Base-by-base conservation (phyloP, 2,888 invertebrate species). In the Camptogramma bilineatum region DNA sequence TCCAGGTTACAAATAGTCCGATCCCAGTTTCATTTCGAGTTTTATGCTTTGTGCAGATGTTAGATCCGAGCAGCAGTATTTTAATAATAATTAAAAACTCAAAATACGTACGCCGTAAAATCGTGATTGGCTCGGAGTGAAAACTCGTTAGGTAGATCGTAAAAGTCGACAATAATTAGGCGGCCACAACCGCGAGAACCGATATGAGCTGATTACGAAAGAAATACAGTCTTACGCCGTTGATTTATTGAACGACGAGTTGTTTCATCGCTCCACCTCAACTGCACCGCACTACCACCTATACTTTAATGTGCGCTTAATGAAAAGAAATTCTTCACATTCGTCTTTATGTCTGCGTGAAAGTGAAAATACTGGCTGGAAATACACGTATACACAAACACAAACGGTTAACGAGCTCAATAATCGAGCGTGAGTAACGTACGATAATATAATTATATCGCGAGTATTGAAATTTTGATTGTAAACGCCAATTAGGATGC, bases 121-220 rank as follows among this genome's bases (percentile, higher is more conserved):
- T 87, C 88, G 88, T 89, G 91, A 92, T 91, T 91, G 91, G 90
- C 86, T 91, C 85, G 88, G 88, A 90, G 90, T 91, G 90, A 87
- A 90, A 88, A 89, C 90, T 90, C 91, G 91, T 91, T 91, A 91
- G 86, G 84, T 82, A 80, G 87, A 88, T 91, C 91, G 91, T 92
- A 90, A 91, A 91, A 87, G 91, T 92, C 91, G 87, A 90, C 90
- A 91, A 91, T 92, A 91, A 92, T 92, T 92, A 91, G 91, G 88
- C 88, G 86, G 87, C 82, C 86, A 86, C 88, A 88, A 87, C 90
- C 85, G 86, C 88, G 82, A 85, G 86, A 86, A 78, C 82, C 89
- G 90, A 91, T 91, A 92, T 90, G 89, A 91, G 91, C 90, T 90
- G 91, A 92, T 92, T 91, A 91, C 89, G 89, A 88, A 91, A 92